Evolutionary conservation across 2,888 invertebrate species (phyloP).

Genomic region (Volucella bombylans): DNA sequence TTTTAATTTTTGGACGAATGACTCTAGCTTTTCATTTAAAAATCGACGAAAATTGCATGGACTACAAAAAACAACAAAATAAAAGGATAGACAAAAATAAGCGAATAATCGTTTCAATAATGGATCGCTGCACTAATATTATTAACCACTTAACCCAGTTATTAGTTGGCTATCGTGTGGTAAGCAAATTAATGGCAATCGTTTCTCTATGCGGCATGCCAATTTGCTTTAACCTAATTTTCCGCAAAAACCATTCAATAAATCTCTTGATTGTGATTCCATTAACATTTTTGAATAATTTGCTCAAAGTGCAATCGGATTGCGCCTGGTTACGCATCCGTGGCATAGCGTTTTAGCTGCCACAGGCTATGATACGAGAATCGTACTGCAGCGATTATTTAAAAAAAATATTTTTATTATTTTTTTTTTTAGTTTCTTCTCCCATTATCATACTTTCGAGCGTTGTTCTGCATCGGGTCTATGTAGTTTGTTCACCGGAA

Average conservation of each 20-base stretch:
- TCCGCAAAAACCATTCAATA: constrained; percentile 53
- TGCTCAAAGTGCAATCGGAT: background rate
- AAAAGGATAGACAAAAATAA: too few species aligned
- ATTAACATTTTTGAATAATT: constrained; percentile 59
- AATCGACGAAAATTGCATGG: too few species aligned
- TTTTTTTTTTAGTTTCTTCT: background rate
- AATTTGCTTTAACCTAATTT: constrained; percentile 58
- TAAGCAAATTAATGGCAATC: constrained; percentile 40
- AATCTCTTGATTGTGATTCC: constrained; percentile 59
- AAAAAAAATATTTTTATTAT: constrained; percentile 1
- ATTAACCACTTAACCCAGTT: constrained; percentile 19
- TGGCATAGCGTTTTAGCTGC: background rate
- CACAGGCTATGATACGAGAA: background rate
- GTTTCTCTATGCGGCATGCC: constrained; percentile 37
- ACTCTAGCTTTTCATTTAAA: too few species aligned
- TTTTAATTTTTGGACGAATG: too few species aligned
- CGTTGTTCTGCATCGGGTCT: background rate
- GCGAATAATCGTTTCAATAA: constrained; percentile 10
- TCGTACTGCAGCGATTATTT: constrained; percentile 3
- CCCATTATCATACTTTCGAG: too few species aligned
- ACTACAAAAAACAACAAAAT: too few species aligned
- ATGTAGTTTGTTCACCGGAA: background rate
- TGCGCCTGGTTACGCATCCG: too few species aligned
- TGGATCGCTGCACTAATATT: constrained; percentile 30
- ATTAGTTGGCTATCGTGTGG: constrained; percentile 6